Evolutionary conservation across 2,888 invertebrate genomes (phyloP), one percentile per base, ranked within the genome.

Genomic region (Megamerina dolium): DNA sequence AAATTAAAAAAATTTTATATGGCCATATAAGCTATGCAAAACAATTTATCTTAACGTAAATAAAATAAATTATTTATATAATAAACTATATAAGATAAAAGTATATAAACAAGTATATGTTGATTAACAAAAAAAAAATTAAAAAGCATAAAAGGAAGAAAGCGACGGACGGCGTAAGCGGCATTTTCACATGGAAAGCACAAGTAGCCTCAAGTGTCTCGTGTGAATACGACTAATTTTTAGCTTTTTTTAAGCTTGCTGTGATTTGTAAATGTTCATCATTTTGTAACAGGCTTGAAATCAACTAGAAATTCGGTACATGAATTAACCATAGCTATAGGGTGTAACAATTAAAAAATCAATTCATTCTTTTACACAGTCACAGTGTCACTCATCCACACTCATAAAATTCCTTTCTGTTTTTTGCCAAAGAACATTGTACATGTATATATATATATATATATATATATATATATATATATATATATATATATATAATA

Each of bases 21-120:
- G 61, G 64, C 65, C 65, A 64, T 61, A 59, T 63, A 64, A 64
- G 61, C 64, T 66, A 63, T 59, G 59, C 63, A 60, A 27, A 30
- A 38, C n/a, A 63, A 63, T 55, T 54, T 52, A 54, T 52, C 54
- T 54, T 49, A 52, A 49, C 48, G 47, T 50, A 52, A 48, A 54
- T 37, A 62, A 57, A 51, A 50, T 58, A 52, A 56, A 51, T 48
- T 54, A n/a, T 54, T 60, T 63, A 60, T 63, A 63, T 58, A 57
- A 35, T 51, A 54, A 51, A 52, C 39, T 50, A 48, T 49, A 50
- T 53, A 57, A 53, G 45, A 47, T 55, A 61, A 55, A 56, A 61
- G 51, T 54, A 56, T 45, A 60, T 46, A 45, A 42, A 16, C 34
- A 23, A 23, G 23, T 8, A 23, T 8, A 6, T 8, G 10, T 10